Percentiles rank a stretch among this genome's conserved stretches.
Conservation (phyloP, 1,140 invertebrate genomes). For the Drosophila burlai region DNA sequence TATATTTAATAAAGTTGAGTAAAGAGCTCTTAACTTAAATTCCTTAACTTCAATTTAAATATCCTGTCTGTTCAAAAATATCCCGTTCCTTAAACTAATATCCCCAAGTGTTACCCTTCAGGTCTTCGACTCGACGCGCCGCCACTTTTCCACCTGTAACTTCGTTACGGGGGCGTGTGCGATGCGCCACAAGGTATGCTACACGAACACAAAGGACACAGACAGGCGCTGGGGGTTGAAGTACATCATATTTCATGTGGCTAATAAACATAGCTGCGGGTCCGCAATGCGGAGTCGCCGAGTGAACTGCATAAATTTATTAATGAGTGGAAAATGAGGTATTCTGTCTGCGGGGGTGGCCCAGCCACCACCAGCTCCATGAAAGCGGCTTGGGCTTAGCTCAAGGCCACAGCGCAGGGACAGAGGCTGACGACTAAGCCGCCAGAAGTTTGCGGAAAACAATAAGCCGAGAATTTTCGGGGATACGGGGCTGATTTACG, state of each 20-base stretch:
- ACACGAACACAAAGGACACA: constrained; percentile 63
- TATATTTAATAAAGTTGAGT: too few relatives aligned
- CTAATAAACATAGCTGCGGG: constrained; percentile 72
- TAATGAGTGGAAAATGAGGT: constrained; percentile 81
- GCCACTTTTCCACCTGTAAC: constrained; percentile 68
- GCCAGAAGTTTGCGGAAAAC: constrained; percentile 40
- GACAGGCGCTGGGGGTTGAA: constrained; percentile 32
- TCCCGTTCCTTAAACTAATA: background rate
- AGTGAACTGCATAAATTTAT: constrained; percentile 75
- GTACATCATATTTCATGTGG: constrained; percentile 77
- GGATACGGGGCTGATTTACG: constrained; percentile 64
- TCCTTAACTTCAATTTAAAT: background rate
- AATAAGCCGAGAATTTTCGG: constrained; percentile 58
- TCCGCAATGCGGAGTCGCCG: constrained; percentile 39
- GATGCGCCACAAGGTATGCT: constrained; percentile 61
- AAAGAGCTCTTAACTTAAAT: background rate
- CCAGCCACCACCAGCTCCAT: constrained; percentile 1
- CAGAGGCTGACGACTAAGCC: constrained; percentile 50
- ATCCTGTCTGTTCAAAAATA: background rate
- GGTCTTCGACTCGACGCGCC: constrained; percentile 1
- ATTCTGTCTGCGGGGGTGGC: constrained; percentile 41
- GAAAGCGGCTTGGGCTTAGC: constrained; percentile 27
- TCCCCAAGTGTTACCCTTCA: background rate
- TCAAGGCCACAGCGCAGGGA: constrained; percentile 49
- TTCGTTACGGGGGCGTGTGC: constrained; percentile 63